Evolutionary conservation across 2,888 invertebrate genomes (phyloP).

Genomic region (Limnephilus rhombicus): DNA sequence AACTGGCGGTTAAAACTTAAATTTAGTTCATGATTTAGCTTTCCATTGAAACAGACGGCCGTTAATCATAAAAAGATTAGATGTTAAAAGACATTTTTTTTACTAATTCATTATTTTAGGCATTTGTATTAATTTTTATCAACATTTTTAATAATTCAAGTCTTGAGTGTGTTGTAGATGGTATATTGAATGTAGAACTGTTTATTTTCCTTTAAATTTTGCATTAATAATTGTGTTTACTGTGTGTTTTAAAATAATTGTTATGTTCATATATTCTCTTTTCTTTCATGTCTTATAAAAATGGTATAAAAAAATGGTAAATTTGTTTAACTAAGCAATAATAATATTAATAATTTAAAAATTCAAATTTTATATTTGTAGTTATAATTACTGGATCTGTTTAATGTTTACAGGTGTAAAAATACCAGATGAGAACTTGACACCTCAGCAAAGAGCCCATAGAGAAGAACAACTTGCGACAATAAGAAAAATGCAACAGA

Average conservation of each 20-base stretch:
- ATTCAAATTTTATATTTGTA: neutral
- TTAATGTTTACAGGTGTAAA: conserved; percentile 81
- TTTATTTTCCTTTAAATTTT: neutral
- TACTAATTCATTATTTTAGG: neutral
- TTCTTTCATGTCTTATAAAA: conserved; percentile 44
- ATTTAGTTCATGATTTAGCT: no score
- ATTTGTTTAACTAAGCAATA: conserved; percentile 50
- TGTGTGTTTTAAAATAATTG: conserved; percentile 36
- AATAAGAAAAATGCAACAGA: conserved; percentile 93
- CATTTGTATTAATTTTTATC: neutral
- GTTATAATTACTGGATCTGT: neutral
- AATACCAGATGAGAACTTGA: conserved; percentile 96
- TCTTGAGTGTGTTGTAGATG: neutral
- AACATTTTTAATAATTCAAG: neutral
- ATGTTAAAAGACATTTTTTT: neutral
- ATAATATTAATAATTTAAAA: neutral
- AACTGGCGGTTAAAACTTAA: no score
- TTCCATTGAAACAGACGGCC: no score
- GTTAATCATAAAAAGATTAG: neutral
- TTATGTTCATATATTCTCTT: conserved; percentile 48
- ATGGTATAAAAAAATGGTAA: conserved; percentile 28
- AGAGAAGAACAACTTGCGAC: conserved; percentile 95
- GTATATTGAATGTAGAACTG: neutral
- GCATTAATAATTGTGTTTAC: conserved; percentile 9
- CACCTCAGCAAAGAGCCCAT: conserved; percentile 96